Conservation (phyloP, 2,113 vertebrate species). For the Oncorhynchus kisutch region DNA sequence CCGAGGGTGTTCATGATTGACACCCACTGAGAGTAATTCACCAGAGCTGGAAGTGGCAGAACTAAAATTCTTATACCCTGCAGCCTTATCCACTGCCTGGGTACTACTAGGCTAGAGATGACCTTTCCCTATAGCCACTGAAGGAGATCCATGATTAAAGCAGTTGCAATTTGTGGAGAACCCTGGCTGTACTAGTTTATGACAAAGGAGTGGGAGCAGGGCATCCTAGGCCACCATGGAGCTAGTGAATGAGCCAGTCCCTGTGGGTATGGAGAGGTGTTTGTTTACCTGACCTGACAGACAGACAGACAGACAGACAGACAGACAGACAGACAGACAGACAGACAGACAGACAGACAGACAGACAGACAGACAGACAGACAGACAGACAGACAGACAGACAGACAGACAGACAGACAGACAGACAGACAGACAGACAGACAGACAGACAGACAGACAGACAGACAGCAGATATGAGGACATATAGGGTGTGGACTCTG, state of each 20-base stretch:
- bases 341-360: no score
- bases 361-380: no score
- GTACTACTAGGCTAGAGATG: slow-evolving; percentile 5
- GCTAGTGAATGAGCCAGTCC: neutral
- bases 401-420: no score
- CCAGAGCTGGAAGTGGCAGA: neutral
- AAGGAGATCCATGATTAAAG: neutral
- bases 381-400: no score
- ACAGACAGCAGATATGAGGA: slow-evolving; percentile 12
- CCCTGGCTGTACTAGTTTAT: slow-evolving; percentile 14
- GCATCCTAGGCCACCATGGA: slow-evolving; percentile 9
- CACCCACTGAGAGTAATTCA: neutral
- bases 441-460: no score
- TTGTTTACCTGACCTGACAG: slow-evolving; percentile 21
- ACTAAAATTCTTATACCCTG: neutral
- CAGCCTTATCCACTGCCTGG: slow-evolving; percentile 3
- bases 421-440: no score
- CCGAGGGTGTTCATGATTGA: neutral
- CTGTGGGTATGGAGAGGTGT: slow-evolving; percentile 16
- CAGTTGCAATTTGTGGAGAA: neutral
- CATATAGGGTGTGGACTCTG: neutral
- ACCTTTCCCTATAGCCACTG: slow-evolving; percentile 22
- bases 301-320: neutral
- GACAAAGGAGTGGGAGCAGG: neutral
- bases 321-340: no score